Evolutionary conservation across 92 coral and sea anemone species (phyloP).

Genomic region (Paramuricea clavata): DNA sequence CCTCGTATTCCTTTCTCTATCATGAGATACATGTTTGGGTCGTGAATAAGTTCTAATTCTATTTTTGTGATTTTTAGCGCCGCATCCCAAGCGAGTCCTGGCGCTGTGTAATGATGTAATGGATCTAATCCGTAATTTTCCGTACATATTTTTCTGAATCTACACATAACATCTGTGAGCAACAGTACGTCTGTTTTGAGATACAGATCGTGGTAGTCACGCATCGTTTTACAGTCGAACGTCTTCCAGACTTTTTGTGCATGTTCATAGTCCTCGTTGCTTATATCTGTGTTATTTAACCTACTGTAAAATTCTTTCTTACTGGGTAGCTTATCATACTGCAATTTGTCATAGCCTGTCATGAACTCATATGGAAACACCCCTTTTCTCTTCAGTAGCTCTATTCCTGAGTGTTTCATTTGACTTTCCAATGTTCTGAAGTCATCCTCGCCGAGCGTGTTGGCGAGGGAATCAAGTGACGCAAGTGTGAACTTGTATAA

Average conservation of each 20-base stretch:
- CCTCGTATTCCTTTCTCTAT: background rate
- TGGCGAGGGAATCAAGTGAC: conserved; percentile 17
- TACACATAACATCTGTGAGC: conserved; percentile 15
- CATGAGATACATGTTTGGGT: conserved; percentile 8
- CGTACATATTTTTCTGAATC: conserved; percentile 12
- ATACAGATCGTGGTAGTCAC: conserved; percentile 32
- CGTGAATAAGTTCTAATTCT: background rate
- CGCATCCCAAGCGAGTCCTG: conserved; percentile 48
- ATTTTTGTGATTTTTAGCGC: conserved; percentile 14
- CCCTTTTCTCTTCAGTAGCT: background rate
- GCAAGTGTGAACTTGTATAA: background rate
- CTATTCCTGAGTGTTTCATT: background rate
- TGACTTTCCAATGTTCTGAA: background rate
- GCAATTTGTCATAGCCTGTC: background rate
- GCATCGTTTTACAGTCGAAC: background rate
- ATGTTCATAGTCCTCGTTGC: background rate
- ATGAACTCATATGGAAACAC: background rate
- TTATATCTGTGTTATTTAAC: background rate
- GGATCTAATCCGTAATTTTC: conserved; percentile 27
- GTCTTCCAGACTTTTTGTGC: background rate
- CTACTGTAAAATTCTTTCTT: background rate
- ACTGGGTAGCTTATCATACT: background rate
- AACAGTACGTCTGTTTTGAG: conserved; percentile 28
- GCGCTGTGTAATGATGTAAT: background rate
- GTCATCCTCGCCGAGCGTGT: background rate